phyloP scores from a whole-genome alignment of 2,113 vertebrate genomes.

The Esox niger region DNA sequence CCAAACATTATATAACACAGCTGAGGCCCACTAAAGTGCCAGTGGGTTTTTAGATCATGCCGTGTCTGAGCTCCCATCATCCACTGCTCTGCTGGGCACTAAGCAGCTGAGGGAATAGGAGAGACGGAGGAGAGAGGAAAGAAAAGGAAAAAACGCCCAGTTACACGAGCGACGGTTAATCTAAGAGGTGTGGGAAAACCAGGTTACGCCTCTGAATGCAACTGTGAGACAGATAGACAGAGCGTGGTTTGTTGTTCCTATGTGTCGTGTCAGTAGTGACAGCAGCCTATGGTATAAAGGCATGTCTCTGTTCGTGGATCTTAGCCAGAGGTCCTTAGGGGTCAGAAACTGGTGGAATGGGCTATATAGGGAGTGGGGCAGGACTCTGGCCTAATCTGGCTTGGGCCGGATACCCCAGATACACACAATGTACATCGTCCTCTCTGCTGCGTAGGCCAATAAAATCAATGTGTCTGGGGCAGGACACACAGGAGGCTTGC shows the following conservation, averaged over 20 bases:
- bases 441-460: conserved; percentile 39
- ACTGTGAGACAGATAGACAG: neutral
- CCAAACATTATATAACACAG: conserved; percentile 71
- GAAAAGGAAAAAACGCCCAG: too few species aligned
- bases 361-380: conserved; percentile 18
- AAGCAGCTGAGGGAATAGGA: conserved; percentile 52
- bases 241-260: neutral
- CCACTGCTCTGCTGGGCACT: conserved; percentile 57
- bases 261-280: conserved; percentile 27
- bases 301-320: conserved; percentile 15
- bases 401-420: conserved; percentile 38
- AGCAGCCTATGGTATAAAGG: conserved; percentile 32
- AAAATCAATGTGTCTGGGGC: conserved; percentile 70
- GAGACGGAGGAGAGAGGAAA: conserved; percentile 43
- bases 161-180: conserved; percentile 49
- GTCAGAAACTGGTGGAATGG: conserved; percentile 3
- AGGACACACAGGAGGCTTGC: conserved; percentile 25
- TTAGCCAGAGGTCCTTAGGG: conserved; percentile 34
- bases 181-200: conserved; percentile 18
- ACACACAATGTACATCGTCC: conserved; percentile 19
- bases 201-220: neutral
- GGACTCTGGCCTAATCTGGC: conserved; percentile 58
- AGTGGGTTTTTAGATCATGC: conserved; percentile 69
- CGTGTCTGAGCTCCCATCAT: conserved; percentile 68
- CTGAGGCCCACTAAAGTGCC: conserved; percentile 65